Percentiles rank a stretch among this genome's conserved stretches.
Conservation (phyloP, 2,113 vertebrate species). For the Chunga burmeisteri region DNA sequence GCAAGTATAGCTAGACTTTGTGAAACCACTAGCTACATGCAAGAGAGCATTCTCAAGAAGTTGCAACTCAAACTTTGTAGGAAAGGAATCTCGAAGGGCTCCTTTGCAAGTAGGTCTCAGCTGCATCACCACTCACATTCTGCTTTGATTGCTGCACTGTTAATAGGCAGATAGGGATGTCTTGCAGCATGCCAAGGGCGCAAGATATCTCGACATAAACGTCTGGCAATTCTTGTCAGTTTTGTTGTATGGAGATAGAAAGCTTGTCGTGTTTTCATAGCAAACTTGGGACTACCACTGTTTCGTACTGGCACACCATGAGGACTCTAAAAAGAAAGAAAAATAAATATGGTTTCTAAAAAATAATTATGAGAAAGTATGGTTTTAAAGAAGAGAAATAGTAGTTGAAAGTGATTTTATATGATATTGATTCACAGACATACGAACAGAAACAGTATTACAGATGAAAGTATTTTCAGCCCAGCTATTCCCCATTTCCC, state of each 20-base stretch:
- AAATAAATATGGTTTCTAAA: background rate
- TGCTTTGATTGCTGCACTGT: constrained; percentile 93
- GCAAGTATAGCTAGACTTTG: background rate
- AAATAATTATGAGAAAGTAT: background rate
- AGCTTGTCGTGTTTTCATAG: constrained; percentile 95
- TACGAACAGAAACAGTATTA: background rate
- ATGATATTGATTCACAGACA: background rate
- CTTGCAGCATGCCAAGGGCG: constrained; percentile 85
- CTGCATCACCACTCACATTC: constrained; percentile 82
- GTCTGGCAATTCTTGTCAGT: constrained; percentile 87
- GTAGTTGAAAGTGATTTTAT: no score
- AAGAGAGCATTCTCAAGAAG: background rate
- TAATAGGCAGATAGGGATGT: constrained; percentile 92
- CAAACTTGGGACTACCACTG: constrained; percentile 93
- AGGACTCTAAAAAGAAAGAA: constrained; percentile 81
- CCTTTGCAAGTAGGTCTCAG: background rate
- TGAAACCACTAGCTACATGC: background rate
- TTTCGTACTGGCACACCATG: constrained; percentile 87
- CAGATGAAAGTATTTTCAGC: background rate
- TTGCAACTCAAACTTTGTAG: background rate
- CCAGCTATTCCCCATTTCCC: background rate
- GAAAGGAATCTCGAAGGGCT: background rate
- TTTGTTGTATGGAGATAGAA: constrained; percentile 93
- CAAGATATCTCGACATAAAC: constrained; percentile 90
- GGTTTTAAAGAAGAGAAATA: background rate